Evolutionary conservation across 2,888 invertebrate genomes (phyloP), one percentile per base, ranked within the genome.

Genomic region (Coelopa pilipes): DNA sequence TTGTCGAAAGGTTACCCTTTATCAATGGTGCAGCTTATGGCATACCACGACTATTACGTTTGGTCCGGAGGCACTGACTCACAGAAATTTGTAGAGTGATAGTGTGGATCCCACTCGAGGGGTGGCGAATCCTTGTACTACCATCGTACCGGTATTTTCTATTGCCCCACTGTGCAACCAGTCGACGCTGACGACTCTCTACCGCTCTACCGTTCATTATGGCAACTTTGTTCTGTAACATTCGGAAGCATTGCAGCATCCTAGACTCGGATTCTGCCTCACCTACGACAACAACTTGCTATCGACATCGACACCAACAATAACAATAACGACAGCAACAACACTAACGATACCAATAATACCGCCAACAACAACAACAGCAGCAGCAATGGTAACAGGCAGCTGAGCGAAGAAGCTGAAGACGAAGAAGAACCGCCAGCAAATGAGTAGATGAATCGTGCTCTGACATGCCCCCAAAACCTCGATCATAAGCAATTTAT

Each of bases 361-460:
- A 50, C 21, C 47, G 15, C 17, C n/a, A 15, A 46, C 47, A 19
- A 1, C 66, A 49, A 47, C 66, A 66, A 21, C 7, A 24, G n/a
- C 7, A 24, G n/a, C 65, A 65, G 13, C 46, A 45, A 12, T 47
- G 46, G 1, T 15, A 65, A 65, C n/a, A 65, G n/a, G 46, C 49
- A 50, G 55, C 50, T n/a, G 50, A 62, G 24, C 17, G 49, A 70
- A 50, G 11, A 9, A 47, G 13, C 15, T 17, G 50, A 70, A 21
- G 47, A 70, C 1, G n/a, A 49, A 34, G 24, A 62, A 47, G 24
- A 46, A 60, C 15, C 12, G 2, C 9, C 47, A 47, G 46, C n/a
- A 55, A 65, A 65, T 65, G 57, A 70, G 74, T 65, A 74, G 74
- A 66, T 70, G 70, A 70, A 74, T 74, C 74, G 74, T 74, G 74